These are phyloP conservation scores for Etheostoma cragini DNA, from an alignment of 2,113 vertebrate genomes.

Conservation along the genomic window DNA sequence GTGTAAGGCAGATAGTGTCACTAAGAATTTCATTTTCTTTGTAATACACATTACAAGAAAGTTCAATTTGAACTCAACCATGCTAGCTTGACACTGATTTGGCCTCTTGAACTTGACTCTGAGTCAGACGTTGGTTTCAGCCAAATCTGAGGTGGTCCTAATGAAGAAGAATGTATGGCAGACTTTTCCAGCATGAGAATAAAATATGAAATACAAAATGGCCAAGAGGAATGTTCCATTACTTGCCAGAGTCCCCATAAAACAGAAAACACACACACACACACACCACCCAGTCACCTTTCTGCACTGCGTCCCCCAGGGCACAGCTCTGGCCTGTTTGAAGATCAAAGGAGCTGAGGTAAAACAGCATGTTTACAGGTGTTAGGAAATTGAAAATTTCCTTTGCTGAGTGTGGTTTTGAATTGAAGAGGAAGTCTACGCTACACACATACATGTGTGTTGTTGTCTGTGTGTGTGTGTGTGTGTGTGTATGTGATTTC, in stretches of 20 bases:
- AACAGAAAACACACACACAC: constrained; percentile 38
- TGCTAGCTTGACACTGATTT: background rate
- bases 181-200: background rate
- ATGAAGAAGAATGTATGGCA: background rate
- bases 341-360: constrained; percentile 77
- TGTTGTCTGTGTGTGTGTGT: no score
- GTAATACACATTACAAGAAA: no score
- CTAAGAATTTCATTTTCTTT: no score
- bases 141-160: constrained; percentile 8
- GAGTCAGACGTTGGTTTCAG: background rate
- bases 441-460: constrained; percentile 1
- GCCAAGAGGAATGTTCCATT: constrained; percentile 62
- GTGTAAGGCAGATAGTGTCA: no score
- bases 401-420: constrained; percentile 57
- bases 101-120: background rate
- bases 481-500: background rate
- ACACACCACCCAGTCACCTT: constrained; percentile 72
- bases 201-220: constrained; percentile 62
- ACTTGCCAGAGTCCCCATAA: constrained; percentile 59
- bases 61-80: no score
- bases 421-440: constrained; percentile 53
- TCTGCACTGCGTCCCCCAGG: constrained; percentile 58
- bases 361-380: constrained; percentile 80
- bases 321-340: constrained; percentile 73
- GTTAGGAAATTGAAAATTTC: constrained; percentile 81